phyloP scores from a whole-genome alignment of 1,140 invertebrate species.

The Drosophila subobscura region DNA sequence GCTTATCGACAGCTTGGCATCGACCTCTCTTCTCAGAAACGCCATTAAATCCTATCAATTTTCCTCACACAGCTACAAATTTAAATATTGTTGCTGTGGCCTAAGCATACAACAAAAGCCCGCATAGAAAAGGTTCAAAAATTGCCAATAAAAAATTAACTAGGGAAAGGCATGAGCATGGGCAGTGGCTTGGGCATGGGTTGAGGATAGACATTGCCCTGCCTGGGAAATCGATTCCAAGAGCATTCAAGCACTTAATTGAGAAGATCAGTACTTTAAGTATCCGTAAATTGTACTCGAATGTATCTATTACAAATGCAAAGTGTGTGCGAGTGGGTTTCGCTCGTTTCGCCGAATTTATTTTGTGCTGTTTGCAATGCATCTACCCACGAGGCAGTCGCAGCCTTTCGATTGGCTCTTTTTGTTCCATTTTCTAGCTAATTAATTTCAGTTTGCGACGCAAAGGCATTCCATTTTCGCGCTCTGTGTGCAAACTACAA shows the following conservation, averaged over 20 bases:
- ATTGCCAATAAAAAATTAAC: slow-evolving; percentile 63
- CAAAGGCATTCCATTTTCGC: background rate
- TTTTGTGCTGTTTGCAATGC: slow-evolving; percentile 27
- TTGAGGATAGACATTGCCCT: slow-evolving; percentile 3
- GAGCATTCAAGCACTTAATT: slow-evolving; percentile 77
- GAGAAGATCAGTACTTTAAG: slow-evolving; percentile 65
- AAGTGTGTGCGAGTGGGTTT: slow-evolving; percentile 20
- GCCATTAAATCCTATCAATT: slow-evolving; percentile 81
- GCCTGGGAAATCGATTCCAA: slow-evolving; percentile 56
- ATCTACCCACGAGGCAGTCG: slow-evolving; percentile 8
- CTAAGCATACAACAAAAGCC: slow-evolving; percentile 53
- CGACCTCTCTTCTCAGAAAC: slow-evolving; percentile 52
- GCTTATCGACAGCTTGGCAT: slow-evolving; percentile 62
- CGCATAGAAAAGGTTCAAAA: slow-evolving; percentile 60
- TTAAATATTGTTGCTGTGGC: slow-evolving; percentile 77
- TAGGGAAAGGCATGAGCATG: slow-evolving; percentile 9
- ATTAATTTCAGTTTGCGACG: slow-evolving; percentile 44
- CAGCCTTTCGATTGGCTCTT: slow-evolving; percentile 23
- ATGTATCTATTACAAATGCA: background rate
- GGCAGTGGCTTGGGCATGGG: slow-evolving; percentile 1
- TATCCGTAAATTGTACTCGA: slow-evolving; percentile 3
- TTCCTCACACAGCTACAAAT: slow-evolving; percentile 65
- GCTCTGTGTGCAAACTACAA: too few relatives aligned
- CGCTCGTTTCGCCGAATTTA: slow-evolving; percentile 5
- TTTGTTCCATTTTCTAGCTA: slow-evolving; percentile 47